Conservation (phyloP, 2,113 vertebrate genomes). For the Patagioenas fasciata region DNA sequence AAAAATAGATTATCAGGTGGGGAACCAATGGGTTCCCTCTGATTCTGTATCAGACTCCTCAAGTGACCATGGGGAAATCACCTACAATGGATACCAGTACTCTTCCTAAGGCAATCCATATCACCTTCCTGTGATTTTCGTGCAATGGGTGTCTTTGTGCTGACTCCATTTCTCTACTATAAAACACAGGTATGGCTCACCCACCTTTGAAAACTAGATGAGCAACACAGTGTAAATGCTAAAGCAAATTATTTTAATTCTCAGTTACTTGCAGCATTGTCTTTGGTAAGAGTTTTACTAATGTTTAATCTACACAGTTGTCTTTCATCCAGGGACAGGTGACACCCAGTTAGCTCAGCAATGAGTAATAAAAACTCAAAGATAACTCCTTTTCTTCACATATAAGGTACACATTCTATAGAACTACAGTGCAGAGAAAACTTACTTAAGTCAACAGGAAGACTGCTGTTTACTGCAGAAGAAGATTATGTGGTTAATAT, state of each 20-base stretch:
- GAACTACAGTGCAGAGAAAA: background rate
- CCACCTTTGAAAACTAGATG: background rate
- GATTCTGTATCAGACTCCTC: background rate
- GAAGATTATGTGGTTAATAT: background rate
- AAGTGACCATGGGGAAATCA: background rate
- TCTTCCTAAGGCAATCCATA: background rate
- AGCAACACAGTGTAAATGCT: background rate
- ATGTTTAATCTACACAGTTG: background rate
- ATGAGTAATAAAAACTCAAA: background rate
- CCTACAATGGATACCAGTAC: background rate
- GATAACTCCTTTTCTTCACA: background rate
- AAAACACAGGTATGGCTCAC: background rate
- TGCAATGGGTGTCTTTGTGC: background rate
- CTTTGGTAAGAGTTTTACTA: background rate
- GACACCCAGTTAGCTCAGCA: background rate
- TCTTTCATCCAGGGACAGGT: background rate
- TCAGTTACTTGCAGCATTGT: background rate
- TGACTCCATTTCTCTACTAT: background rate
- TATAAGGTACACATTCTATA: background rate
- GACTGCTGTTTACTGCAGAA: background rate
- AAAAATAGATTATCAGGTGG: background rate
- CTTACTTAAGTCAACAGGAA: background rate
- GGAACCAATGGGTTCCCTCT: background rate
- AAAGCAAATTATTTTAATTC: background rate
- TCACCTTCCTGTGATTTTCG: rapidly evolving